These are phyloP conservation scores for Cranoglanis bouderius DNA, from an alignment of 2,113 vertebrate species.

Conservation along the genomic window DNA sequence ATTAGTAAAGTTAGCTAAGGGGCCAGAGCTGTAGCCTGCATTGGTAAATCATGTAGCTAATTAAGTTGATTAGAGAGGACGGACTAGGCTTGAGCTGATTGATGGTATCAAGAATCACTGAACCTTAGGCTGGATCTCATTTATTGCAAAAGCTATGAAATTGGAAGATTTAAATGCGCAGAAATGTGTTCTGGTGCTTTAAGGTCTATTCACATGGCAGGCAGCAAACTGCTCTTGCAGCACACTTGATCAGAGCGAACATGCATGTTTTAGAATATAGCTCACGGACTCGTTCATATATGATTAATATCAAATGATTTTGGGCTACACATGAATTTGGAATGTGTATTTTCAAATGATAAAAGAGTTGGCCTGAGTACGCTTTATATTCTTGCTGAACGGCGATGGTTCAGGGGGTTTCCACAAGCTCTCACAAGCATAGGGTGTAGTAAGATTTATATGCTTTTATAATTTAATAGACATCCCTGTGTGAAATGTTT, in stretches of 20 bases:
- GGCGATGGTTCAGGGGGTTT: not conserved
- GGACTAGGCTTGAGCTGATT: not conserved
- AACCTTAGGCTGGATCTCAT: not conserved
- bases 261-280: not conserved
- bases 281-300: not conserved
- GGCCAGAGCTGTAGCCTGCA: not conserved
- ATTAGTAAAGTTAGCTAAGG: not conserved
- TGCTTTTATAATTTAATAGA: not conserved
- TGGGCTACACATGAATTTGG: too few relatives aligned
- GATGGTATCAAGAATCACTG: not conserved
- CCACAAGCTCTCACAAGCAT: too few relatives aligned
- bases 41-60: not conserved
- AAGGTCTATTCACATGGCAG: not conserved
- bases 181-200: not conserved
- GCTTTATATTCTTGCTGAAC: not conserved
- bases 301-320: not conserved
- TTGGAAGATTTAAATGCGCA: not conserved
- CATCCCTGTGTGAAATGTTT: not conserved
- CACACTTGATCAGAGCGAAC: not conserved
- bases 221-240: not conserved
- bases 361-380: not conserved
- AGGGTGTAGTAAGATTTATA: not conserved
- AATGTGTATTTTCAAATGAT: not conserved
- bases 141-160: not conserved
- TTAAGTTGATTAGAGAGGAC: not conserved